Evolutionary conservation across 2,113 vertebrate species (phyloP), one percentile per base, ranked within the genome.

Genomic region (Malaclemys terrapin): DNA sequence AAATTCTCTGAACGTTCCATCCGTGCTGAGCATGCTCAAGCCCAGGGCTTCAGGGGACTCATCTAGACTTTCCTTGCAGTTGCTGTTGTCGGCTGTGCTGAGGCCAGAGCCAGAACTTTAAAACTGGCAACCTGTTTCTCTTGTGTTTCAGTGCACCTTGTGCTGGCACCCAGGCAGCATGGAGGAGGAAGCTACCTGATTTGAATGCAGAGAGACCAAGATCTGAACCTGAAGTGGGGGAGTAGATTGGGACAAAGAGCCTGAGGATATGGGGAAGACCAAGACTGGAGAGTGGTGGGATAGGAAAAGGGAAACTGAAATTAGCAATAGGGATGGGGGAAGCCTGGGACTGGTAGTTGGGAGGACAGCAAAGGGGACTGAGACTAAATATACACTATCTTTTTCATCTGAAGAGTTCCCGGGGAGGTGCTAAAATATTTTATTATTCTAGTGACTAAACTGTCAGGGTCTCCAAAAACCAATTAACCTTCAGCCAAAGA

Each of bases 201-300:
- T 94, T 87, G 84, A 89, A 85, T 82, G 47, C 31, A 69, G 59
- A 56, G 29, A 88, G 59, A 96, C 45, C 93, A 93, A 95, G 76
- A 91, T 84, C 91, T 65, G 62, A 65, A 65, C 7, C 7, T 65
- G 62, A 35, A 65, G 31, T 35, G 62, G 16, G 7, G 14, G 29
- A 93, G 52, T 53, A 95, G 91, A 94, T 82, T 95, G 89, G 93
- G 95, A 89, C 88, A 94, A 93, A 94, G 89, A 90, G 85, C 82
- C 57, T 90, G 75, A 56, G 79, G 13, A 12, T 69, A n/a, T 69
- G 90, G 79, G 65, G 59, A 82, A 45, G 84, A 57, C 82, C 94
- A 82, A 22, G 2, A 90, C 92, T 50, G 85, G 45, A 89, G 69
- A 27, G 13, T 5, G n/a, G 79, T 54, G 47, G 17, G 53, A 90